Percentiles rank a stretch among this genome's conserved stretches.
Conservation (phyloP, 2,888 invertebrate genomes). For the Sphaerophoria taeniata region DNA sequence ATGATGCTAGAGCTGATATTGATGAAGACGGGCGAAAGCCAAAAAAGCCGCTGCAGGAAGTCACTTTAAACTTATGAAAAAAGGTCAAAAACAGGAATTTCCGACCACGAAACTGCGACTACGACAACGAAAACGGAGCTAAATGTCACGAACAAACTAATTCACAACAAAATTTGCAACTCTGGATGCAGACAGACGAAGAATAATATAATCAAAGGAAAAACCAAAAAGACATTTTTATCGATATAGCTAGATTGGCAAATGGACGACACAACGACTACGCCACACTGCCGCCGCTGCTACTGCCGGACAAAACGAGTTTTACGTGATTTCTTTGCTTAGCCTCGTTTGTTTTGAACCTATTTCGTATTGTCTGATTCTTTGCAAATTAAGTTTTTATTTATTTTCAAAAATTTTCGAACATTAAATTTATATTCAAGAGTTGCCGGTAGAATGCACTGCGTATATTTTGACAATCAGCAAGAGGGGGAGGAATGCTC, state of each 20-base stretch:
- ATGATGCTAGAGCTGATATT: background rate
- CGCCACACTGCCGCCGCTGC: background rate
- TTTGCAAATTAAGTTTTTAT: slow-evolving; percentile 18
- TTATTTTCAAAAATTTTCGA: slow-evolving; percentile 40
- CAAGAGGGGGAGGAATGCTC: background rate
- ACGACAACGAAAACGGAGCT: background rate
- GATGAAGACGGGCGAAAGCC: slow-evolving; percentile 40
- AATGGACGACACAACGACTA: slow-evolving; percentile 42
- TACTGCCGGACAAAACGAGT: slow-evolving; percentile 51
- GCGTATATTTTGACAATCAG: slow-evolving; percentile 5
- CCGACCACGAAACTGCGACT: slow-evolving; percentile 33
- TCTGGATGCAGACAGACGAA: slow-evolving; percentile 49
- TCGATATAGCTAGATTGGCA: no score
- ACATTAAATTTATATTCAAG: slow-evolving; percentile 29
- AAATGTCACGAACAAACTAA: no score
- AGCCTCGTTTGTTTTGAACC: slow-evolving; percentile 17
- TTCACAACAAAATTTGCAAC: slow-evolving; percentile 47
- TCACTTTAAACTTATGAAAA: slow-evolving; percentile 47
- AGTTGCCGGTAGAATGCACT: slow-evolving; percentile 45
- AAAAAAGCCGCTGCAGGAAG: slow-evolving; percentile 38
- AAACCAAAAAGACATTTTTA: background rate
- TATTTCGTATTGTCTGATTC: slow-evolving; percentile 35
- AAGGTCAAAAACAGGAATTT: slow-evolving; percentile 73
- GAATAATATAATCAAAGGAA: slow-evolving; percentile 22
- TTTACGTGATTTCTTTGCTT: slow-evolving; percentile 69